Conservation (phyloP, 2,888 invertebrate species). For the Amiota communis region DNA sequence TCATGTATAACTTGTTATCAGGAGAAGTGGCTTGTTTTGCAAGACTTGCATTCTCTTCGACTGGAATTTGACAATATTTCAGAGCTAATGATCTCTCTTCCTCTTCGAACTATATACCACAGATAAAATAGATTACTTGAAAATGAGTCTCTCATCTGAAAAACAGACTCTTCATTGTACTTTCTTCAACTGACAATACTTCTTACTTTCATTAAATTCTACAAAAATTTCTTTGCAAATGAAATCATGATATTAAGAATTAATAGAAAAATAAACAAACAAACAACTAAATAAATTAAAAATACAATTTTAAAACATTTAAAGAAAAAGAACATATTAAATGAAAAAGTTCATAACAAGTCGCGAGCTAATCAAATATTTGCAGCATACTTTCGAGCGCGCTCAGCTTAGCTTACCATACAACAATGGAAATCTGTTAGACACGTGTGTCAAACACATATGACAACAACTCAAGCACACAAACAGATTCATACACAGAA, state of each 20-base stretch:
- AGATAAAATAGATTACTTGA: too few species aligned
- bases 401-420: neutral
- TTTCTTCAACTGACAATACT: too few species aligned
- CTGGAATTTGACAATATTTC: too few species aligned
- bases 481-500: conserved; percentile 46
- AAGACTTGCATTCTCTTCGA: too few species aligned
- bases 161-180: too few species aligned
- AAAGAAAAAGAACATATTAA: conserved; percentile 28
- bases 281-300: neutral
- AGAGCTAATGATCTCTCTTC: too few species aligned
- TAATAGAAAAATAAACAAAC: neutral
- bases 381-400: conserved; percentile 37
- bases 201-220: too few species aligned
- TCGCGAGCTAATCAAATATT: conserved; percentile 64
- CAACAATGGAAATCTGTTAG: conserved; percentile 56
- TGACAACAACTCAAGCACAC: conserved; percentile 63
- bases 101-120: too few species aligned
- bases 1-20: too few species aligned
- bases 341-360: conserved; percentile 56
- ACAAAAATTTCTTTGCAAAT: too few species aligned
- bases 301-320: neutral
- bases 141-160: too few species aligned
- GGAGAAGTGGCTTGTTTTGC: too few species aligned
- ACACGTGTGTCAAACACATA: conserved; percentile 66
- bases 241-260: neutral